Base-by-base conservation (phyloP, 2,888 invertebrate species). In the Synergus itoensis region DNA sequence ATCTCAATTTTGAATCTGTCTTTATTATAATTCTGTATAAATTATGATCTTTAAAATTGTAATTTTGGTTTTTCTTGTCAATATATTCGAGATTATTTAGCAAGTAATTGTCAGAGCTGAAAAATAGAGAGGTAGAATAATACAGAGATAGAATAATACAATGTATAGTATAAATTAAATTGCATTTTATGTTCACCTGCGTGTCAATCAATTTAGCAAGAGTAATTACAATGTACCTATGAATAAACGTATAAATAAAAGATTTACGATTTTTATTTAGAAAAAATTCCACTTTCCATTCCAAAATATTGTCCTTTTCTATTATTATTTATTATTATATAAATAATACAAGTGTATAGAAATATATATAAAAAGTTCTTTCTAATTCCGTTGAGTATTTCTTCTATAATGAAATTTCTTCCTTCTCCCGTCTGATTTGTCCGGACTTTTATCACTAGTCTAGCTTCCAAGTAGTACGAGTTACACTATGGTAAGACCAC, bases 391-490 rank as follows among this genome's bases (percentile, higher is more conserved):
- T 14, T 12, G 14, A 41, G 7, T 65, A 40, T 16, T 36, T 63
- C 16, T 12, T 36, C 8, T 8, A 63, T n/a, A 63, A 63, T 28
- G 4, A 11, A 65, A 41, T 16, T 8, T 65, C 16, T 65, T 65
- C 41, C 65, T n/a, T 41, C 45, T 12, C 28, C n/a, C 14, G 69
- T 48, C 69, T 69, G 69, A 69, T 69, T 48, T 28, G 45, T 69
- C 69, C 16, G 28, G 69, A 48, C 45, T 69, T 69, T 45, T 48
- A 69, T 45, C 45, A 69, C 69, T 69, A 28, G 69, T 48, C 11
- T n/a, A 36, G n/a, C 48, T 53, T n/a, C 36, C 69, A 73, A 73
- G 73, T 73, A 73, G 73, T 73, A 53, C n/a, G 28, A 36, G 9
- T 53, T 73, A 21, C 36, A 53, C n/a, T 73, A 16, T 21, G 28